These are phyloP conservation scores for Atta cephalotes DNA, from an alignment of 1,140 invertebrate species.

Conservation along the genomic window DNA sequence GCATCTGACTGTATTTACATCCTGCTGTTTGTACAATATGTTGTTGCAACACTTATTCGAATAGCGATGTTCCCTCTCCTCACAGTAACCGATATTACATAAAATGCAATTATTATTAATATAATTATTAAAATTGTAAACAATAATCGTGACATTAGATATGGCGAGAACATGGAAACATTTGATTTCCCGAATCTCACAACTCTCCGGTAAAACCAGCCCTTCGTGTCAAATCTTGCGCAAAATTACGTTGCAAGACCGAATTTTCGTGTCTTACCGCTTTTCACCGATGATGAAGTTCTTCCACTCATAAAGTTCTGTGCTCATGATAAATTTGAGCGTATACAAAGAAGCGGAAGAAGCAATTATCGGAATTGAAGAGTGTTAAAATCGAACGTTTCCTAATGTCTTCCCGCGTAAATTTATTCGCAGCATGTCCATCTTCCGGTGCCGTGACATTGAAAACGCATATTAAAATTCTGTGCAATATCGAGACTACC, in stretches of 20 bases:
- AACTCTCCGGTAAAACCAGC: background rate
- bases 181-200: background rate
- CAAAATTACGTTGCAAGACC: background rate
- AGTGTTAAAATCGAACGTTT: constrained; percentile 55
- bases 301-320: no score
- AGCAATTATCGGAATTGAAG: constrained; percentile 57
- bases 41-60: background rate
- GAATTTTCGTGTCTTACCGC: background rate
- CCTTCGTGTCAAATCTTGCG: background rate
- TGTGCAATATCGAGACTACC: background rate
- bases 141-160: background rate
- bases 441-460: background rate
- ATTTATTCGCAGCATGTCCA: constrained; percentile 38
- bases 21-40: no score
- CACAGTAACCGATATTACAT: background rate
- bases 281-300: background rate
- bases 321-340: no score
- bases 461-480: background rate
- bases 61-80: no score
- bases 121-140: background rate
- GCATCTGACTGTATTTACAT: background rate
- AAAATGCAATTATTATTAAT: background rate
- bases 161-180: background rate
- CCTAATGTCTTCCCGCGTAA: constrained; percentile 28
- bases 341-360: no score